Percentiles rank a stretch among this genome's conserved stretches.
Evolutionary conservation across 1,140 invertebrate genomes (phyloP).

Genomic region (Trachelipus rathkii): DNA sequence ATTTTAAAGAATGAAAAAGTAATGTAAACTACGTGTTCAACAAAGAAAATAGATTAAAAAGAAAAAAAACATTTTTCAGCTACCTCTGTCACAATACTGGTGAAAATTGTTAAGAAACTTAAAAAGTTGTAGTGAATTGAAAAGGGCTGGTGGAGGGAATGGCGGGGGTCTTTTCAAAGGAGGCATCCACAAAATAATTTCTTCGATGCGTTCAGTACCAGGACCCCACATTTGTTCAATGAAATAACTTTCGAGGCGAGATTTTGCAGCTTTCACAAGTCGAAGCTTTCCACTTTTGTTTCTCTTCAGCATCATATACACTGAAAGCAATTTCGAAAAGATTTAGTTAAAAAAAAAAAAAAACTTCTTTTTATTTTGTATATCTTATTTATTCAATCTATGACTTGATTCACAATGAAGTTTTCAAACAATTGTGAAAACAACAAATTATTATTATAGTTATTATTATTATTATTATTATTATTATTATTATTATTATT

Average conservation of each 20-base stretch:
- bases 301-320: conserved; percentile 37
- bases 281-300: conserved; percentile 36
- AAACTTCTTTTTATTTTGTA: no score
- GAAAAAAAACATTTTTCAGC: no score
- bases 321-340: conserved; percentile 8
- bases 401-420: no score
- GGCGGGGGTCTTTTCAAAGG: conserved; percentile 32
- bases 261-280: conserved; percentile 31
- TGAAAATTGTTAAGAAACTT: conserved; percentile 30
- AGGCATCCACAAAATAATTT: conserved; percentile 34
- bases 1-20: no score
- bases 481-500: no score
- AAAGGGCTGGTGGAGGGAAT: conserved; percentile 36
- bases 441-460: no score
- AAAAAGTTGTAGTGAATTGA: conserved; percentile 29
- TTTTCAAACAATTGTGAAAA: no score
- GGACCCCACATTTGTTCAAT: conserved; percentile 38
- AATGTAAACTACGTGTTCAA: no score
- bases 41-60: no score
- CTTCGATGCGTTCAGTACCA: conserved; percentile 38
- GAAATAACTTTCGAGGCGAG: conserved; percentile 35
- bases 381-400: no score
- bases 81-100: conserved; percentile 36
- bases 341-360: no score
- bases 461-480: no score